Conservation (phyloP, 2,113 vertebrate genomes). For the Stigmatopora nigra region DNA sequence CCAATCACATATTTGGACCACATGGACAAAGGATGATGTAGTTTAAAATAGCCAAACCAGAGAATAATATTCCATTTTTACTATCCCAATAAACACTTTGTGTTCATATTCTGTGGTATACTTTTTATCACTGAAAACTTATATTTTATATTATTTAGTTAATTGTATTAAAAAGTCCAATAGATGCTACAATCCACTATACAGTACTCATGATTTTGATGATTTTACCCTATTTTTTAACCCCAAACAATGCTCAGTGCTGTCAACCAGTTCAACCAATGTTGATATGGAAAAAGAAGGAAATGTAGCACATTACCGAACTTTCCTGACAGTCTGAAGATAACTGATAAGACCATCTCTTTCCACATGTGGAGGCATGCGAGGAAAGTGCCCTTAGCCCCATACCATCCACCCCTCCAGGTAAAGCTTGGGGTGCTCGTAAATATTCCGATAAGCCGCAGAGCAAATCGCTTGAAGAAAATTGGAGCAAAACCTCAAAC, state of each 20-base stretch:
- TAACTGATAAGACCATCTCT: constrained; percentile 21
- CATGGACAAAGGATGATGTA: background rate
- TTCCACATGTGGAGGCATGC: constrained; percentile 29
- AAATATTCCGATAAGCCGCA: constrained; percentile 34
- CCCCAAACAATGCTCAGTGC: background rate
- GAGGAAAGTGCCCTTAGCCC: constrained; percentile 14
- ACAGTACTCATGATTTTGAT: too few relatives aligned
- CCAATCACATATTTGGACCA: background rate
- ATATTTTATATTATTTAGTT: too few relatives aligned
- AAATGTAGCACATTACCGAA: constrained; percentile 11
- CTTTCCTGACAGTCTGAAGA: constrained; percentile 18
- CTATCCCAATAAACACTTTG: too few relatives aligned
- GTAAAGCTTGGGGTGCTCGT: constrained; percentile 15
- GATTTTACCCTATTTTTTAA: background rate
- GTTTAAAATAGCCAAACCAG: background rate
- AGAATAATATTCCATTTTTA: too few relatives aligned
- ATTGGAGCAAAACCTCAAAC: constrained; percentile 13
- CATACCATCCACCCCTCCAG: constrained; percentile 13
- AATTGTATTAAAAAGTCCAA: too few relatives aligned
- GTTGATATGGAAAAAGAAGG: constrained; percentile 5
- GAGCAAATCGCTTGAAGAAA: background rate
- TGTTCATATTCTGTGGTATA: too few relatives aligned
- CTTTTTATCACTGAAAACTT: too few relatives aligned
- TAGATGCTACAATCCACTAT: too few relatives aligned
- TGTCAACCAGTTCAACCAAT: constrained; percentile 3